Percentiles rank a stretch among this genome's conserved stretches.
Evolutionary conservation across 2,888 invertebrate species (phyloP).

Genomic region (Hydroisotoma schaefferi): DNA sequence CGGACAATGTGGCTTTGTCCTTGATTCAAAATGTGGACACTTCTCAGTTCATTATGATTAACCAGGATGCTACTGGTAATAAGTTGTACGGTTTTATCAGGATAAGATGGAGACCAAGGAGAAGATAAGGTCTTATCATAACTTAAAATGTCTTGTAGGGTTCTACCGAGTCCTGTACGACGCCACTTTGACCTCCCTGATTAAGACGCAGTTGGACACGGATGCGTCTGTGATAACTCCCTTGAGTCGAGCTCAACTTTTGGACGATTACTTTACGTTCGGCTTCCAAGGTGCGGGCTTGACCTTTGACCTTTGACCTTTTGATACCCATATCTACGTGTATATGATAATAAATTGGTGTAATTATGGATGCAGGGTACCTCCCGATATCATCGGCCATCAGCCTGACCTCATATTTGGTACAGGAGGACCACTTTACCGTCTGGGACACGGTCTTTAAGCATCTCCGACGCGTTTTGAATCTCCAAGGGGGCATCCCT

Average conservation of each 20-base stretch:
- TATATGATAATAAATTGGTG: neutral
- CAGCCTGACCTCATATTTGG: slow-evolving; percentile 9
- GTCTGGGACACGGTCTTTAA: slow-evolving; percentile 11
- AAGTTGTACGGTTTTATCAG: too few species aligned
- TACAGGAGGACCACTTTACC: slow-evolving; percentile 3
- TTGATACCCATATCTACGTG: too few species aligned
- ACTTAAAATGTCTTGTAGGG: neutral
- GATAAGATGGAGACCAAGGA: too few species aligned
- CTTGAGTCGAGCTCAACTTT: slow-evolving; percentile 9
- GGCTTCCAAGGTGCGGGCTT: slow-evolving; percentile 11
- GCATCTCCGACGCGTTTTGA: slow-evolving; percentile 1
- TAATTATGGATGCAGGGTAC: slow-evolving; percentile 1
- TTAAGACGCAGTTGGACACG: slow-evolving; percentile 5
- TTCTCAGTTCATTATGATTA: slow-evolving; percentile 13
- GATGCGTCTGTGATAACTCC: slow-evolving; percentile 10
- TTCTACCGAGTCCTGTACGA: slow-evolving; percentile 14
- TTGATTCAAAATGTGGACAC: neutral
- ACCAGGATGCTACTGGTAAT: slow-evolving; percentile 9
- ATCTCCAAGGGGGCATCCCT: neutral
- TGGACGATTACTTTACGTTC: slow-evolving; percentile 17
- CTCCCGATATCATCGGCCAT: neutral
- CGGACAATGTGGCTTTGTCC: neutral
- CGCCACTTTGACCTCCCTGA: neutral
- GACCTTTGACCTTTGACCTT: too few species aligned
- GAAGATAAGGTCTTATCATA: too few species aligned